Evolutionary conservation across 2,888 invertebrate genomes (phyloP).

Genomic region (Melitaea athalia): DNA sequence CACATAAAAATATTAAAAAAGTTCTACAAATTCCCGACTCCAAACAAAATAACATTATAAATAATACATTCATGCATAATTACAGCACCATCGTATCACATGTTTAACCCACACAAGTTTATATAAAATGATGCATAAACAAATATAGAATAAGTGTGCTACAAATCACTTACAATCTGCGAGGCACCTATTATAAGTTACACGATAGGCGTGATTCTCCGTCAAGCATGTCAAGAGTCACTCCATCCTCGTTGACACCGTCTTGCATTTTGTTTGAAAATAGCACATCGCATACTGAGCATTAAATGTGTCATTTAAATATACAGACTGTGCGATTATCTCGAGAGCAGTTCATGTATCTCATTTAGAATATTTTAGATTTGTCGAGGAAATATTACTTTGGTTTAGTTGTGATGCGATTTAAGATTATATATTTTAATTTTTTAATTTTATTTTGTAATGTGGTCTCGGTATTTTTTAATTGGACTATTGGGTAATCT

Average conservation of each 20-base stretch:
- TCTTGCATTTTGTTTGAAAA: slow-evolving; percentile 31
- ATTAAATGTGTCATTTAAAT: slow-evolving; percentile 21
- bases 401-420: too few species aligned
- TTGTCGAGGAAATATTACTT: neutral
- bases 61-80: too few species aligned
- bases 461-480: too few species aligned
- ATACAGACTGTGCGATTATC: neutral
- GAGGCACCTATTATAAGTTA: neutral
- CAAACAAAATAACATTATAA: too few species aligned
- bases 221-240: slow-evolving; percentile 28
- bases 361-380: neutral
- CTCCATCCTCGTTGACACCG: slow-evolving; percentile 24
- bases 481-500: too few species aligned
- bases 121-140: neutral
- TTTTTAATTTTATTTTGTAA: too few species aligned
- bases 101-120: neutral
- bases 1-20: too few species aligned
- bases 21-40: too few species aligned
- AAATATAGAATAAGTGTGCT: neutral
- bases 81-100: neutral
- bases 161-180: neutral
- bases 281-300: slow-evolving; percentile 16
- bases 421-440: too few species aligned
- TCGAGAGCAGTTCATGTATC: neutral
- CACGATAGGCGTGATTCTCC: slow-evolving; percentile 6